Percentiles rank a stretch among this genome's conserved stretches.
Conservation (phyloP, 2,888 invertebrate genomes). For the Ochropacha duplaris region DNA sequence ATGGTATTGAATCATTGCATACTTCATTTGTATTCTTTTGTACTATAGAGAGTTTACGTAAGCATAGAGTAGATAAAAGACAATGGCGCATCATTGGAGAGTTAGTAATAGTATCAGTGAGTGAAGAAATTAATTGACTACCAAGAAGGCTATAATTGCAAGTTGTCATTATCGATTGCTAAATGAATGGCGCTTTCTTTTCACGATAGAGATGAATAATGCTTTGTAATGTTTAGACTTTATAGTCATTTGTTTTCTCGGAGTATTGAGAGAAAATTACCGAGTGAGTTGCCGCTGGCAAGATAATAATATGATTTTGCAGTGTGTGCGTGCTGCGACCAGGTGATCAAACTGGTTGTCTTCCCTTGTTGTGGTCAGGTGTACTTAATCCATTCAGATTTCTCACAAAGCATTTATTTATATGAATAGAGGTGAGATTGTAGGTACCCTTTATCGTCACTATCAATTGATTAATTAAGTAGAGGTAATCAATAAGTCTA, state of each 20-base stretch:
- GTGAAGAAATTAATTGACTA: constrained; percentile 51
- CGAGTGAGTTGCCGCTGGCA: neutral
- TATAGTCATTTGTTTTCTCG: constrained; percentile 3
- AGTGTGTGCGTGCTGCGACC: constrained; percentile 46
- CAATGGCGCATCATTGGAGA: constrained; percentile 48
- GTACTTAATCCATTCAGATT: constrained; percentile 52
- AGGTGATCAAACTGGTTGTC: constrained; percentile 72
- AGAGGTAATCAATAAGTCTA: no score
- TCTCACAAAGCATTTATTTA: constrained; percentile 26
- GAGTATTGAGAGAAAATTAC: neutral
- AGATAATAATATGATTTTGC: constrained; percentile 33
- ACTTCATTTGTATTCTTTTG: constrained; percentile 13
- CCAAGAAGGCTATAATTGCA: constrained; percentile 50
- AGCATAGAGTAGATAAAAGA: constrained; percentile 43
- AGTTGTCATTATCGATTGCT: constrained; percentile 39
- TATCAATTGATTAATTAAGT: no score
- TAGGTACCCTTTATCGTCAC: no score
- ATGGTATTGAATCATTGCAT: constrained; percentile 23
- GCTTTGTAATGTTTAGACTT: constrained; percentile 16
- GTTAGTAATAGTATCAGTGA: constrained; percentile 34
- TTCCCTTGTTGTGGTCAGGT: constrained; percentile 55
- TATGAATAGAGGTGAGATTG: neutral
- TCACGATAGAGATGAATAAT: constrained; percentile 25
- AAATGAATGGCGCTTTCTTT: constrained; percentile 50
- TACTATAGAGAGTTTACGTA: constrained; percentile 51